Conservation (phyloP, 2,797 vertebrate species). For the Poecile montanus region DNA sequence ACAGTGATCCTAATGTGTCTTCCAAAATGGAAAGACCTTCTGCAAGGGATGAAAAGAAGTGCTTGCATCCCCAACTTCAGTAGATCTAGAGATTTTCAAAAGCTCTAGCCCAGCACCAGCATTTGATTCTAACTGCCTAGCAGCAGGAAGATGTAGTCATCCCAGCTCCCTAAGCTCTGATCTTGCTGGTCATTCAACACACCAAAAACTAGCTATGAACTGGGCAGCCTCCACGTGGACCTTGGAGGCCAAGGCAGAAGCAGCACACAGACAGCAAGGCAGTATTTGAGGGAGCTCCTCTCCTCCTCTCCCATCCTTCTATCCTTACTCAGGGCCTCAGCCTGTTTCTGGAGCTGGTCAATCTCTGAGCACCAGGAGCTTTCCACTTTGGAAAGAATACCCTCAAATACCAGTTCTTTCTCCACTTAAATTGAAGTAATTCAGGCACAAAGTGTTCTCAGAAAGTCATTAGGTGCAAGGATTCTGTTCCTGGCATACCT, state of each 20-base stretch:
- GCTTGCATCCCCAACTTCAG: neutral
- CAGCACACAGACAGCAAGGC: neutral
- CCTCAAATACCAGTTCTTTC: neutral
- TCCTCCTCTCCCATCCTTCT: neutral
- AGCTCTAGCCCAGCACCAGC: neutral
- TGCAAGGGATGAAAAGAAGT: neutral
- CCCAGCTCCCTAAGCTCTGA: neutral
- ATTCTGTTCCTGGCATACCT: slow-evolving; percentile 19
- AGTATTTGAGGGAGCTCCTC: neutral
- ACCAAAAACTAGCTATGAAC: neutral
- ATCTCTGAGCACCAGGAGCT: neutral
- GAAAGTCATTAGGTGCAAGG: neutral
- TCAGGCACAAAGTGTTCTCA: neutral
- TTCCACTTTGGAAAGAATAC: neutral
- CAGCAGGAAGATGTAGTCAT: neutral
- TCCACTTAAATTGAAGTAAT: neutral
- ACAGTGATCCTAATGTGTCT: neutral
- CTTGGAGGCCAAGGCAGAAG: neutral
- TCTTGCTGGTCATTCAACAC: neutral
- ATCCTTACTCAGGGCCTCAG: neutral
- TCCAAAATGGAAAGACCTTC: neutral
- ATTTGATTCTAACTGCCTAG: neutral
- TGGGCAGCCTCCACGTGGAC: neutral
- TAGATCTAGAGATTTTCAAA: neutral
- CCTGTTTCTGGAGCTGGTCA: neutral